Percentiles rank a stretch among this genome's conserved stretches.
phyloP scores from a whole-genome alignment of 2,888 invertebrate genomes.

The Conomelus anceps region DNA sequence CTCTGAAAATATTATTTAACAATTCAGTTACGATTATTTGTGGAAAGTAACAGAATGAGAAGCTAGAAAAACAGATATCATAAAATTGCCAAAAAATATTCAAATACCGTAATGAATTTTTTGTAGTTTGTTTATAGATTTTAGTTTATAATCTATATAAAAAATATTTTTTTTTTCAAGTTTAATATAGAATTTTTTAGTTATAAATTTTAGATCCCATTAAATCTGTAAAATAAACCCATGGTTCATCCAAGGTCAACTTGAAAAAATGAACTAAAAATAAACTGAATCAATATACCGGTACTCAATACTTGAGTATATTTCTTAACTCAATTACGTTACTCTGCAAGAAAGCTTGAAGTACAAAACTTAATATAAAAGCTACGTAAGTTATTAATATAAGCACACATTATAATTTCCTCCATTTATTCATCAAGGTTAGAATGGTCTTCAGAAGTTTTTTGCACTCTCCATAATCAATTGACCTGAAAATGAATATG shows the following conservation, averaged over 20 bases:
- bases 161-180: too few relatives aligned
- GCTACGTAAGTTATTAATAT: not conserved
- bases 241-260: not conserved
- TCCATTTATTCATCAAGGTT: not conserved
- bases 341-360: not conserved
- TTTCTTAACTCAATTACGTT: not conserved
- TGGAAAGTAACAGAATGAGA: too few relatives aligned
- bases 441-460: not conserved
- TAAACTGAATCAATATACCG: not conserved
- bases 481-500: not conserved
- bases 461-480: not conserved
- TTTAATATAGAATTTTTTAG: too few relatives aligned
- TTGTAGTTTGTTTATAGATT: too few relatives aligned
- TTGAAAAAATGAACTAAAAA: not conserved
- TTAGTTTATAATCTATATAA: too few relatives aligned
- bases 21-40: too few relatives aligned
- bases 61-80: too few relatives aligned
- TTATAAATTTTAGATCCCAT: not conserved
- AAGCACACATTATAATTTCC: not conserved
- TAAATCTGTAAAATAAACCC: not conserved
- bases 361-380: not conserved
- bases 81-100: too few relatives aligned
- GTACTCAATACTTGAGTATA: not conserved
- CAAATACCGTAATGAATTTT: too few relatives aligned
- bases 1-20: too few relatives aligned